Conservation (phyloP, 2,888 invertebrate genomes). For the Pimpla rufipes region DNA sequence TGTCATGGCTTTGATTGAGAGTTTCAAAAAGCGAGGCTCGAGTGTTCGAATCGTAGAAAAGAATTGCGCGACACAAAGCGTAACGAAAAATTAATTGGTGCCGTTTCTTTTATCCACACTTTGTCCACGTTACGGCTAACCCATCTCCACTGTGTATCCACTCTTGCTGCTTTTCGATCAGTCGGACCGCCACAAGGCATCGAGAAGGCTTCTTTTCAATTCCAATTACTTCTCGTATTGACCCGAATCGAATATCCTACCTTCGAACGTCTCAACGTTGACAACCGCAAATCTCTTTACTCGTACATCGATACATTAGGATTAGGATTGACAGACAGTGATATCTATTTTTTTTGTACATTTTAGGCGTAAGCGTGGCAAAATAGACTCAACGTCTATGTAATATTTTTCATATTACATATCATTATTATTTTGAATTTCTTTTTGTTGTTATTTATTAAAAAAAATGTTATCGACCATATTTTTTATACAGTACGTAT, state of each 20-base stretch:
- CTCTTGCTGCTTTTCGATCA: conserved; percentile 1
- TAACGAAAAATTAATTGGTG: conserved; percentile 62
- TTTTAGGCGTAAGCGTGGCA: no score
- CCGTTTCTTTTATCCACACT: conserved; percentile 53
- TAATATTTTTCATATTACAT: no score
- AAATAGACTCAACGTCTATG: no score
- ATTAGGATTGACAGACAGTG: not conserved
- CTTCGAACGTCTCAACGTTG: not conserved
- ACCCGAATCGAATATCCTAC: conserved; percentile 26
- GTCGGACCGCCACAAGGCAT: not conserved
- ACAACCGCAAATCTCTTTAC: not conserved
- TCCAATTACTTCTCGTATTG: conserved; percentile 41
- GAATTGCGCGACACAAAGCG: conserved; percentile 30
- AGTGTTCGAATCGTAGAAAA: conserved; percentile 26
- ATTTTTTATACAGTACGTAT: no score
- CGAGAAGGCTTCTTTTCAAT: conserved; percentile 54
- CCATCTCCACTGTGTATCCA: not conserved
- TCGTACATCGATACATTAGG: not conserved
- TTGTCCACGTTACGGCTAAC: not conserved
- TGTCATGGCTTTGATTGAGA: not conserved
- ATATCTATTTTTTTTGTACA: not conserved
- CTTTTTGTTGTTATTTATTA: no score
- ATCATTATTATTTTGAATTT: no score
- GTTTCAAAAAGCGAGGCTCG: not conserved
- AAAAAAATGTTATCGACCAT: no score